These are phyloP conservation scores for Petrocephalus zakoni DNA, from an alignment of 2,113 vertebrate genomes.

Conservation along the genomic window DNA sequence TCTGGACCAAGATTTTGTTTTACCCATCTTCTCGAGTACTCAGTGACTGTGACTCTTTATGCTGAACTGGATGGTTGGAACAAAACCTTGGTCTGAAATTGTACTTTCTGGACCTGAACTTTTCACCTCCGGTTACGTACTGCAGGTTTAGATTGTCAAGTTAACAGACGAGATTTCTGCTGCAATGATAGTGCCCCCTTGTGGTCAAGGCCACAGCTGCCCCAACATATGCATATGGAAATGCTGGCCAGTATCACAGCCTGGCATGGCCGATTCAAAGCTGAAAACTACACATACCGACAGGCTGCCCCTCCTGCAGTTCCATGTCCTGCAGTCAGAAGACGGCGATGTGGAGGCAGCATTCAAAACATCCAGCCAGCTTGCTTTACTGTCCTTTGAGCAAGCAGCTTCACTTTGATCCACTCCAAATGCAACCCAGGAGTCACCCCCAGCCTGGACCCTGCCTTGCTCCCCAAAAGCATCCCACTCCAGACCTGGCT, in stretches of 20 bases:
- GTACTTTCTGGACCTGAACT: too few relatives aligned
- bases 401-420: constrained; percentile 50
- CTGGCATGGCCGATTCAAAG: not conserved
- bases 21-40: too few relatives aligned
- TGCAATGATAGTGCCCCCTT: not conserved
- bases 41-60: too few relatives aligned
- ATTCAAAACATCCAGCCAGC: constrained; percentile 46
- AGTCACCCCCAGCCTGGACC: constrained; percentile 51
- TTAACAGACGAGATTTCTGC: not conserved
- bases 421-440: constrained; percentile 73
- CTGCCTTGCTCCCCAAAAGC: constrained; percentile 66
- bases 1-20: too few relatives aligned
- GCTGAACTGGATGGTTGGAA: too few relatives aligned
- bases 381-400: constrained; percentile 51
- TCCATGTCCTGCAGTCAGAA: constrained; percentile 39
- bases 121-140: too few relatives aligned
- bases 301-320: constrained; percentile 42
- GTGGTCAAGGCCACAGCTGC: not conserved
- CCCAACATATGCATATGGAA: not conserved
- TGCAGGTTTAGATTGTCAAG: not conserved
- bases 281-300: constrained; percentile 59
- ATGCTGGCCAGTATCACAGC: not conserved
- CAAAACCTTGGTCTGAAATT: too few relatives aligned
- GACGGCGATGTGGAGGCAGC: constrained; percentile 34
- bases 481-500: constrained; percentile 63